These are phyloP conservation scores for Telenomus remus DNA, from an alignment of 1,140 invertebrate genomes.

Conservation along the genomic window DNA sequence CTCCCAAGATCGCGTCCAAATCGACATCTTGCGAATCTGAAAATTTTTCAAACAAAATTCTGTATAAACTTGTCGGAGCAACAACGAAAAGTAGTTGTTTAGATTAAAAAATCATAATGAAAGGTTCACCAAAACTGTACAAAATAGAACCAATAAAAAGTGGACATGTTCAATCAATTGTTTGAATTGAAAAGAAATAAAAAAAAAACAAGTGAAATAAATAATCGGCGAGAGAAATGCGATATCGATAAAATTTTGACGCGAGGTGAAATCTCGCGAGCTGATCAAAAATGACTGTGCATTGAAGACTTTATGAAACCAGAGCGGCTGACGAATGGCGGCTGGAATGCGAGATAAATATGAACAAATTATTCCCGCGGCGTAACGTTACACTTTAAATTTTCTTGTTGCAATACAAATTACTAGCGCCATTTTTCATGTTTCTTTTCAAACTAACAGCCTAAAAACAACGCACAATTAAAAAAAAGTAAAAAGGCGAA, in stretches of 20 bases:
- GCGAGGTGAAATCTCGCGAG: too few relatives aligned
- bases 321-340: conserved; percentile 64
- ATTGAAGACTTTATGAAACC: conserved; percentile 45
- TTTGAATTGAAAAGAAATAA: too few relatives aligned
- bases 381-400: conserved; percentile 41
- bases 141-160: too few relatives aligned
- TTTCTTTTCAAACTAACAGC: background rate
- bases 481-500: background rate
- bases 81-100: too few relatives aligned
- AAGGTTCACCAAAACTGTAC: background rate
- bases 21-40: conserved; percentile 95
- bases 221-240: too few relatives aligned
- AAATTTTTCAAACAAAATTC: conserved; percentile 61
- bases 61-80: too few relatives aligned
- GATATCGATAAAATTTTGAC: too few relatives aligned
- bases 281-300: background rate
- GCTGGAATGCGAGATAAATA: conserved; percentile 72
- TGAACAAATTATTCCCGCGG: conserved; percentile 55
- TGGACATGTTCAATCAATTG: too few relatives aligned
- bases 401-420: conserved; percentile 37
- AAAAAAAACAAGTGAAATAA: too few relatives aligned
- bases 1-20: conserved; percentile 95
- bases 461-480: conserved; percentile 2
- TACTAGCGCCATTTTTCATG: conserved; percentile 17
- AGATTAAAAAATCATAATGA: background rate